A percentile compares a stretch with the other conserved stretches of the same genome.
These are phyloP conservation scores for Drosophila serrata DNA, from an alignment of 1,140 invertebrate genomes.

Conservation along the genomic window DNA sequence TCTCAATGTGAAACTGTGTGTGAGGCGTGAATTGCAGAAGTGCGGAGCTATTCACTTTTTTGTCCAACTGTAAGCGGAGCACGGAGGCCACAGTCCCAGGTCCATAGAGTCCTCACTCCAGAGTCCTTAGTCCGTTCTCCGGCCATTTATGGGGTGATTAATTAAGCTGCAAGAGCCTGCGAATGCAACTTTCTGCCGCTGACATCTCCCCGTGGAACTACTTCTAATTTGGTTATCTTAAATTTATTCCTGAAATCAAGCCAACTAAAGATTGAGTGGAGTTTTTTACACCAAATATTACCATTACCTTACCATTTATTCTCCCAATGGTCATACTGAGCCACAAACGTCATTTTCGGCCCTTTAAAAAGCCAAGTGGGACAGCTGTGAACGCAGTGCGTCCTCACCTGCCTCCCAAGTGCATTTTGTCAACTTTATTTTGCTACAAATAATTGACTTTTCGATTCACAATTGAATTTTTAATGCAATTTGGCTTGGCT, in stretches of 20 bases:
- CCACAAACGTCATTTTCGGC: too few relatives aligned
- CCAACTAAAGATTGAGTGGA: background rate
- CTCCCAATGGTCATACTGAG: too few relatives aligned
- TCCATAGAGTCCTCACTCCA: background rate
- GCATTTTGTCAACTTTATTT: too few relatives aligned
- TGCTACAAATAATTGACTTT: too few relatives aligned
- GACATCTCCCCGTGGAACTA: constrained; percentile 37
- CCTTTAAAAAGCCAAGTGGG: too few relatives aligned
- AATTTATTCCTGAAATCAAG: background rate
- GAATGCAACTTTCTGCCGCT: constrained; percentile 45
- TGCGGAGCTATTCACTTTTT: constrained; percentile 46
- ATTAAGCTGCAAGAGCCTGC: constrained; percentile 57
- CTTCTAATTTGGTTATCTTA: background rate
- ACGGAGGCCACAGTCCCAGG: background rate
- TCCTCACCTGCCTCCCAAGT: too few relatives aligned
- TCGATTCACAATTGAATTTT: too few relatives aligned
- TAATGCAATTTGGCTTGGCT: too few relatives aligned
- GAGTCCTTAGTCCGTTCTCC: constrained; percentile 22
- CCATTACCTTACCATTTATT: too few relatives aligned
- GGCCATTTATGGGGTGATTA: constrained; percentile 60
- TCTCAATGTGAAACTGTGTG: constrained; percentile 18
- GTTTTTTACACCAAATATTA: too few relatives aligned
- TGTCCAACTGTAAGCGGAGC: constrained; percentile 40
- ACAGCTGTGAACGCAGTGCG: too few relatives aligned
- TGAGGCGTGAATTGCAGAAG: constrained; percentile 50